Evolutionary conservation across 2,888 invertebrate genomes (phyloP).

Genomic region (Torymus auratus): DNA sequence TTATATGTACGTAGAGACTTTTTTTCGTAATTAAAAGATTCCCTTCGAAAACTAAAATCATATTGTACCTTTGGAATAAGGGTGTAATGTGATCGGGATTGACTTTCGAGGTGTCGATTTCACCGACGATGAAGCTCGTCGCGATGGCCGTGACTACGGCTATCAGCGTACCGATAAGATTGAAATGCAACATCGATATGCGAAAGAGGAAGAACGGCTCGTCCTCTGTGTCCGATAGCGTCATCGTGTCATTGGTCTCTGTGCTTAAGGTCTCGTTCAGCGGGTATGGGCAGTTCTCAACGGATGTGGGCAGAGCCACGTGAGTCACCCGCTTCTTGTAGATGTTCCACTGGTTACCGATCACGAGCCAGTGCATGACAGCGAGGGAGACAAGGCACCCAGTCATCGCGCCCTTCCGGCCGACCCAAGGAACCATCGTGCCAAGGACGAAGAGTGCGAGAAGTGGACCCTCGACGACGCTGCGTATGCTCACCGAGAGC

Average conservation of each 20-base stretch:
- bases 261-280: slow-evolving; percentile 59
- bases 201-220: slow-evolving; percentile 79
- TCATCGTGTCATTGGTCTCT: no score
- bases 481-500: slow-evolving; percentile 81
- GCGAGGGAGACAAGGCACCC: slow-evolving; percentile 74
- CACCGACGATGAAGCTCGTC: slow-evolving; percentile 81
- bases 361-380: slow-evolving; percentile 67
- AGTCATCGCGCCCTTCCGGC: slow-evolving; percentile 78
- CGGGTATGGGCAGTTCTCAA: slow-evolving; percentile 63
- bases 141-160: slow-evolving; percentile 81
- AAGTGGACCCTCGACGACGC: slow-evolving; percentile 82
- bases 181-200: slow-evolving; percentile 84
- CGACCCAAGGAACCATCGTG: slow-evolving; percentile 81
- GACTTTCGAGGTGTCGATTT: slow-evolving; percentile 78
- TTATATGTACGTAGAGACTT: no score
- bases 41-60: no score
- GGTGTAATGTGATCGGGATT: slow-evolving; percentile 81
- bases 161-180: slow-evolving; percentile 80
- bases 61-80: slow-evolving; percentile 76
- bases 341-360: slow-evolving; percentile 68
- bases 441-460: slow-evolving; percentile 84
- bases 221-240: slow-evolving; percentile 54
- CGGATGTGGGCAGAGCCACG: slow-evolving; percentile 62
- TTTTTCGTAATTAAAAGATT: no score
- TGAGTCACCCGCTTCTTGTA: slow-evolving; percentile 60